Evolutionary conservation across 2,797 vertebrate species (phyloP).

Genomic region (Phaenicophaeus curvirostris): DNA sequence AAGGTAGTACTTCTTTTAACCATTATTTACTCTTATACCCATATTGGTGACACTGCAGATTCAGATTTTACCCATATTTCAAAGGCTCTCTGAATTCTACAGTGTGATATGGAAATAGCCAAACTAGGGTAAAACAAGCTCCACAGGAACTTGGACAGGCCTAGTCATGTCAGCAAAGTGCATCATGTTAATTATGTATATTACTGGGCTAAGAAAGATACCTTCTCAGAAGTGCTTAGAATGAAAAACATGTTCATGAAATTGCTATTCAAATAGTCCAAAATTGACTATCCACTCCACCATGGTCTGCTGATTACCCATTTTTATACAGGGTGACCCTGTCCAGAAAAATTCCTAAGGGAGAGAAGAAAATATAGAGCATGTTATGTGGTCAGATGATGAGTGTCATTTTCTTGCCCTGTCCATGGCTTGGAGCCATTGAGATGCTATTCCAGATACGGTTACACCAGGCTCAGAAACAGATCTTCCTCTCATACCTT

Average conservation of each 20-base stretch:
- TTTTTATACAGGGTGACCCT: neutral
- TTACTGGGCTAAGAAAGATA: neutral
- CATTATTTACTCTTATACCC: neutral
- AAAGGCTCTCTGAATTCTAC: neutral
- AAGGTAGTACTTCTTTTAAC: neutral
- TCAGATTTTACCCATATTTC: neutral
- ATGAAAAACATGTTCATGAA: neutral
- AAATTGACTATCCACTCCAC: neutral
- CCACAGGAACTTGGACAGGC: neutral
- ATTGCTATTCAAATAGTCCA: neutral
- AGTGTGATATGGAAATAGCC: neutral
- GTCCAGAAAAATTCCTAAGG: neutral
- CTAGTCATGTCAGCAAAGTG: neutral
- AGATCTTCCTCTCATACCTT: neutral
- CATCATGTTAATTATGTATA: neutral
- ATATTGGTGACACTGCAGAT: neutral
- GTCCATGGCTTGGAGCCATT: neutral
- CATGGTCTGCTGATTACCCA: neutral
- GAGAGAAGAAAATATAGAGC: neutral
- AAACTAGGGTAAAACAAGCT: neutral
- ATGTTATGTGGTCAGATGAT: constrained; percentile 19
- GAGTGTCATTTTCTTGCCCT: neutral
- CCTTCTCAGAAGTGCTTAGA: neutral
- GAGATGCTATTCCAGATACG: neutral
- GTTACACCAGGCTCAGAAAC: neutral